phyloP scores from a whole-genome alignment of 2,888 invertebrate species.

The Pseudoips prasinana region DNA sequence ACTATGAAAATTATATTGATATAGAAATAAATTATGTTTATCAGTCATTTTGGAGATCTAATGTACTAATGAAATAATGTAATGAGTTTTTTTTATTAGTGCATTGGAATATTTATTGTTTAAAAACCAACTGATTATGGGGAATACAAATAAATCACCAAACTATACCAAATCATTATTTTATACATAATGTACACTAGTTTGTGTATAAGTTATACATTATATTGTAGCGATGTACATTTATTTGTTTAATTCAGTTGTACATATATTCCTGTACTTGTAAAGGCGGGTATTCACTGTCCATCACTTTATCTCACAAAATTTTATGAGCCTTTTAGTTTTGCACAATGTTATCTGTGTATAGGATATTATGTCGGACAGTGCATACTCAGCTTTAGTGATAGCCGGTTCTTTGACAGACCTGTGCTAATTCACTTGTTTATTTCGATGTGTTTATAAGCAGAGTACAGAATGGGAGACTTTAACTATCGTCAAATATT shows the following conservation, averaged over 20 bases:
- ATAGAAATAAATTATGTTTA: too few relatives aligned
- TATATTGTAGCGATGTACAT: slow-evolving; percentile 24
- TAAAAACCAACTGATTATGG: too few relatives aligned
- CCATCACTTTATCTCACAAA: too few relatives aligned
- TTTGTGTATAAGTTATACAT: slow-evolving; percentile 63
- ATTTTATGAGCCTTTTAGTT: too few relatives aligned
- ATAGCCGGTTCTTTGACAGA: slow-evolving; percentile 30
- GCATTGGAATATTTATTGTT: slow-evolving; percentile 4
- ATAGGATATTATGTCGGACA: slow-evolving; percentile 1
- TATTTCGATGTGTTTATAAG: slow-evolving; percentile 28
- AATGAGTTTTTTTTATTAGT: too few relatives aligned
- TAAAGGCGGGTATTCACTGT: slow-evolving; percentile 10
- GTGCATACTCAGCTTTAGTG: neutral
- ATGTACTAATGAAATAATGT: too few relatives aligned
- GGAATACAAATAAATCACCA: slow-evolving; percentile 21
- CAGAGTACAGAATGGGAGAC: slow-evolving; percentile 12
- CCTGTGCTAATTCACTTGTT: slow-evolving; percentile 13
- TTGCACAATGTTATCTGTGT: too few relatives aligned
- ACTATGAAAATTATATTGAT: too few relatives aligned
- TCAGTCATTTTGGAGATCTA: too few relatives aligned
- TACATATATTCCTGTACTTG: slow-evolving; percentile 26
- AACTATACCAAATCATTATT: slow-evolving; percentile 22
- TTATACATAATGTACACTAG: slow-evolving; percentile 63
- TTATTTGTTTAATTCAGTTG: slow-evolving; percentile 25
- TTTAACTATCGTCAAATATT: too few relatives aligned